These are phyloP conservation scores for Grapholita molesta DNA, from an alignment of 1,140 invertebrate genomes.

Conservation along the genomic window DNA sequence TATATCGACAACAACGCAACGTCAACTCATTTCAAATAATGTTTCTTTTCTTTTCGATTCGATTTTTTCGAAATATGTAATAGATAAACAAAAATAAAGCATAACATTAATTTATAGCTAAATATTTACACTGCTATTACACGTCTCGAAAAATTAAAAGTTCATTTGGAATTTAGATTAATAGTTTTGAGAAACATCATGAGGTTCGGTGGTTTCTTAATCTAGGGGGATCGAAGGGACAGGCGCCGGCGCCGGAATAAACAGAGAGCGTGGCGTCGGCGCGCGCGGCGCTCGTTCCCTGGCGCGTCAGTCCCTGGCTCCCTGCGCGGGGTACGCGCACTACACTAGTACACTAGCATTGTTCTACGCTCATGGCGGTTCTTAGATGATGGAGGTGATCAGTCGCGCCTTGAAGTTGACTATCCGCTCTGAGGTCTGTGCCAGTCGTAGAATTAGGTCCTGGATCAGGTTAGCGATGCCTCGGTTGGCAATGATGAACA, in stretches of 20 bases:
- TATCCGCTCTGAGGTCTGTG: slow-evolving; percentile 91
- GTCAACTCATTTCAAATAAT: neutral
- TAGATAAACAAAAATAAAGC: neutral
- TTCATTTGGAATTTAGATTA: neutral
- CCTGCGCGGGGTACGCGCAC: neutral
- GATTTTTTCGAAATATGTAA: neutral
- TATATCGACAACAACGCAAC: too few species aligned
- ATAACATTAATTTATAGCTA: slow-evolving; percentile 12
- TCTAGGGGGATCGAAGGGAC: neutral
- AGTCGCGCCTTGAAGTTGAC: slow-evolving; percentile 94
- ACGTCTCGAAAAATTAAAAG: neutral
- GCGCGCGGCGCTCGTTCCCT: neutral
- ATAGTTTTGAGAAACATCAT: neutral
- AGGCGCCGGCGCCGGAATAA: neutral
- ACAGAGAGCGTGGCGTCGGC: too few species aligned
- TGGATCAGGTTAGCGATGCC: slow-evolving; percentile 90
- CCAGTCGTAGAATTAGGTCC: slow-evolving; percentile 91
- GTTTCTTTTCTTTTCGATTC: neutral
- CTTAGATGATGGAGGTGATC: slow-evolving; percentile 92
- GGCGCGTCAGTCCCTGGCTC: neutral
- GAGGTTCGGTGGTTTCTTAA: slow-evolving; percentile 1
- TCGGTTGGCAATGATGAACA: slow-evolving; percentile 90
- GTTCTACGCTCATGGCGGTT: slow-evolving; percentile 52
- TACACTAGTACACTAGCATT: slow-evolving; percentile 26
- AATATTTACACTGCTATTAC: neutral